A percentile compares a stretch with the other conserved stretches of the same genome.
phyloP scores from a whole-genome alignment of 1,140 invertebrate species.

The Heterodera schachtii region DNA sequence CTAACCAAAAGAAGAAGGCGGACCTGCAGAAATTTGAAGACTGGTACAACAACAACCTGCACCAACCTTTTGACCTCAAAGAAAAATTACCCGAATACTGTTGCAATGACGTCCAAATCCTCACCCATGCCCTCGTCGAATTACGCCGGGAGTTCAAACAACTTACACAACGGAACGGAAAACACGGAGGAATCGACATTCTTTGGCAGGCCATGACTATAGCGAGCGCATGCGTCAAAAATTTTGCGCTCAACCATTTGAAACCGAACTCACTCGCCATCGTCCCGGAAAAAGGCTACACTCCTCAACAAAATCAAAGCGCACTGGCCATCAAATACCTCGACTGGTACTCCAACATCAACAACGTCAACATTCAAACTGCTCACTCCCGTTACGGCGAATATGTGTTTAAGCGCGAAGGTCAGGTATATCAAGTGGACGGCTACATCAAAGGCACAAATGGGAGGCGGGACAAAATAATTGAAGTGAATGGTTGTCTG shows the following conservation, averaged over 20 bases:
- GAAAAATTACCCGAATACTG: slow-evolving; percentile 17
- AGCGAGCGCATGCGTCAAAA: not conserved
- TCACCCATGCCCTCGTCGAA: slow-evolving; percentile 13
- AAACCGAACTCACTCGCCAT: not conserved
- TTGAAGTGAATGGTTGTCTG: slow-evolving; percentile 15
- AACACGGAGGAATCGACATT: slow-evolving; percentile 2
- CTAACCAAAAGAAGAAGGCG: no score
- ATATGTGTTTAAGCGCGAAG: not conserved
- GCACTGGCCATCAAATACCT: slow-evolving; percentile 18
- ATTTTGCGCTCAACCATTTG: slow-evolving; percentile 3
- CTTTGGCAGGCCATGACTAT: slow-evolving; percentile 8
- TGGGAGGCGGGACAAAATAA: not conserved
- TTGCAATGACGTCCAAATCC: slow-evolving; percentile 16
- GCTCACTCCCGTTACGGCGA: slow-evolving; percentile 4
- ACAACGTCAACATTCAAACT: slow-evolving; percentile 7
- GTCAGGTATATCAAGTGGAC: not conserved
- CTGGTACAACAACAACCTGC: not conserved
- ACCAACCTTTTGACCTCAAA: not conserved
- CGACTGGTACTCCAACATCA: slow-evolving; percentile 20
- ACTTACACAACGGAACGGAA: not conserved
- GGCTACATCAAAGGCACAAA: not conserved
- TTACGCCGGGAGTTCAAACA: not conserved
- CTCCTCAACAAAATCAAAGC: slow-evolving; percentile 10
- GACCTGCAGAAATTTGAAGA: not conserved
- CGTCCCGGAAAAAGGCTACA: slow-evolving; percentile 9